phyloP scores from a whole-genome alignment of 2,888 invertebrate genomes.

The Parascotia fuliginaria region DNA sequence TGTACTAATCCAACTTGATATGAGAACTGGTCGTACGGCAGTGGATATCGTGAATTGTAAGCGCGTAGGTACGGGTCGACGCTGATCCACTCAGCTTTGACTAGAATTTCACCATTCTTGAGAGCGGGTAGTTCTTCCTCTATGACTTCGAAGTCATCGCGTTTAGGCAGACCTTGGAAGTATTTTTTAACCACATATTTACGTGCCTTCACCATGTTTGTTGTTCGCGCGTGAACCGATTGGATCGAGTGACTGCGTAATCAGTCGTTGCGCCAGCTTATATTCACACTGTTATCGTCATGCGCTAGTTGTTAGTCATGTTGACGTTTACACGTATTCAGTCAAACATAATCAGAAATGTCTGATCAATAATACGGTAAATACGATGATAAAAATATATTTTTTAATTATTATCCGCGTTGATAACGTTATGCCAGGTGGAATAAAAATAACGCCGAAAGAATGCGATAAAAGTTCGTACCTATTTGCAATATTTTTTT shows the following conservation, averaged over 20 bases:
- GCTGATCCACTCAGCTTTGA: constrained; percentile 35
- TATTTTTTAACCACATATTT: constrained; percentile 72
- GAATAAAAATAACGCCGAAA: too few species aligned
- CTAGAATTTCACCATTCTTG: constrained; percentile 62
- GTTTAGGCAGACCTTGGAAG: constrained; percentile 85
- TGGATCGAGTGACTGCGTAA: constrained; percentile 14
- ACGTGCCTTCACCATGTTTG: constrained; percentile 77
- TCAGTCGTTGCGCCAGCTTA: neutral
- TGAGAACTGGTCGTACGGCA: constrained; percentile 61
- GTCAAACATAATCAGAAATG: too few species aligned
- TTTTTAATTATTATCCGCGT: too few species aligned
- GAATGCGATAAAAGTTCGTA: too few species aligned
- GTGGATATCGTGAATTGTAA: constrained; percentile 24
- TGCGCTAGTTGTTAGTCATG: constrained; percentile 1
- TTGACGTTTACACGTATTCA: neutral
- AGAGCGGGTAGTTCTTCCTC: constrained; percentile 80
- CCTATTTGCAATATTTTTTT: too few species aligned
- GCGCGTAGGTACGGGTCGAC: constrained; percentile 47
- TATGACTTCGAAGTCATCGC: constrained; percentile 83
- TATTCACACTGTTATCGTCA: constrained; percentile 5
- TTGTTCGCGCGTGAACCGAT: neutral
- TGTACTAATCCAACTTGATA: constrained; percentile 72
- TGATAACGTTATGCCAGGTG: too few species aligned
- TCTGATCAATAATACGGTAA: too few species aligned
- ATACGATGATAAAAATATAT: too few species aligned